Evolutionary conservation across 2,888 invertebrate genomes (phyloP), one percentile per base, ranked within the genome.

Genomic region (Meta bourneti): DNA sequence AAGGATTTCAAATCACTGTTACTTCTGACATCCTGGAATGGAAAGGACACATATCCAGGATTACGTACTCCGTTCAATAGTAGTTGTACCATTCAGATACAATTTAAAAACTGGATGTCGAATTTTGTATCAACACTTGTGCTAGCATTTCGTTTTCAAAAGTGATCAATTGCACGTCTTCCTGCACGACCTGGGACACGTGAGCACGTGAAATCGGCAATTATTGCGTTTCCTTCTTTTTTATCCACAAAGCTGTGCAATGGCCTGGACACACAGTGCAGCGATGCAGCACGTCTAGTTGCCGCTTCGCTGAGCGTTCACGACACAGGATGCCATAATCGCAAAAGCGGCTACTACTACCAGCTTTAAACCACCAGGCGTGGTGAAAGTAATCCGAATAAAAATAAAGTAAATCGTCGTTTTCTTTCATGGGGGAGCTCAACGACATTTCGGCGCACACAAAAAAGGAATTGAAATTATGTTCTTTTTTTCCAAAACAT

Each of bases 181-280:
- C 34, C 34, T 16, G 61, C 61, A 61, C 16, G 61, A 61, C 61
- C 61, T 61, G 16, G 61, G 11, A 61, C 61, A 61, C 61, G 61
- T 61, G 61, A 61, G 61, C 16, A 61, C 61, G 61, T 13, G 61
- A 61, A 61, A 16, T 16, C 61, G 61, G 16, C 61, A 61, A 61
- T 61, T 61, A 61, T 61, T 16, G 61, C 8, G 11, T 16, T 61
- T 61, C 16, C 61, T 16, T 9, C 61, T 78, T 70, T 85, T 34
- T 52, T 74, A 69, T 77, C 85, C 19, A 70, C 78, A 81, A 75
- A 49, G 34, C 19, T 77, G 77, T 19, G 75, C 75, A 88, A 80
- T 88, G 88, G 88, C 88, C 75, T 69, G 74, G 72, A 80, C 78
- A 87, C 79, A n/a, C 13, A 61, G 81, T 9, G 78, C 90, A 85